Evolutionary conservation across 2,888 invertebrate species (phyloP).

Genomic region (Aphidius colemani): DNA sequence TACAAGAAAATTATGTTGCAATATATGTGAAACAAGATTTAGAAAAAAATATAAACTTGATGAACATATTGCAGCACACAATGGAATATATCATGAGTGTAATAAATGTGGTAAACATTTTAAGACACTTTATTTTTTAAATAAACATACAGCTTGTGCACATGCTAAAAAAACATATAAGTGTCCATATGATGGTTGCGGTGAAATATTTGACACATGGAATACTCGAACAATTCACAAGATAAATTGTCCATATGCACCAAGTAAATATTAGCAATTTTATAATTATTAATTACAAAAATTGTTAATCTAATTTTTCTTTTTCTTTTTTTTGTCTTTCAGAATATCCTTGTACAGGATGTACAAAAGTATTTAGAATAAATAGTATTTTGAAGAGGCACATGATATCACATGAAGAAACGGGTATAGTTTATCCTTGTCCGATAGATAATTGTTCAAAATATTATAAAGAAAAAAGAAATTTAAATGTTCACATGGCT

Average conservation of each 20-base stretch:
- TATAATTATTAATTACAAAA: constrained; percentile 2
- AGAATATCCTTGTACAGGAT: constrained; percentile 44
- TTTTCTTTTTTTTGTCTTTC: constrained; percentile 12
- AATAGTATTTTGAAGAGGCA: constrained; percentile 26
- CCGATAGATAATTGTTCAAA: constrained; percentile 56
- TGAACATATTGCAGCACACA: constrained; percentile 66
- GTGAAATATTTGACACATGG: constrained; percentile 62
- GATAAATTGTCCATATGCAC: constrained; percentile 39
- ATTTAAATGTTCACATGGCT: constrained; percentile 64
- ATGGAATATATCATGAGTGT: constrained; percentile 59
- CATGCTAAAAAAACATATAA: constrained; percentile 52
- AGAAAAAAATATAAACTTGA: constrained; percentile 65
- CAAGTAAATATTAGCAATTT: constrained; percentile 6
- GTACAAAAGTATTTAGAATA: constrained; percentile 42
- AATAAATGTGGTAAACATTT: constrained; percentile 63
- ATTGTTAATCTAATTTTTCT: constrained; percentile 11
- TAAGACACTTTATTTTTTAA: constrained; percentile 60
- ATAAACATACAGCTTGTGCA: constrained; percentile 60
- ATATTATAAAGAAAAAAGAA: constrained; percentile 63
- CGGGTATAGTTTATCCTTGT: constrained; percentile 40
- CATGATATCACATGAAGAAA: constrained; percentile 39
- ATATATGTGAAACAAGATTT: constrained; percentile 63
- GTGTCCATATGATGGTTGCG: constrained; percentile 63
- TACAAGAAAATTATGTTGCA: constrained; percentile 57
- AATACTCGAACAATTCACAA: constrained; percentile 62